These are phyloP conservation scores for Ramphastos sulfuratus DNA, from an alignment of 2,113 vertebrate species.

Conservation along the genomic window DNA sequence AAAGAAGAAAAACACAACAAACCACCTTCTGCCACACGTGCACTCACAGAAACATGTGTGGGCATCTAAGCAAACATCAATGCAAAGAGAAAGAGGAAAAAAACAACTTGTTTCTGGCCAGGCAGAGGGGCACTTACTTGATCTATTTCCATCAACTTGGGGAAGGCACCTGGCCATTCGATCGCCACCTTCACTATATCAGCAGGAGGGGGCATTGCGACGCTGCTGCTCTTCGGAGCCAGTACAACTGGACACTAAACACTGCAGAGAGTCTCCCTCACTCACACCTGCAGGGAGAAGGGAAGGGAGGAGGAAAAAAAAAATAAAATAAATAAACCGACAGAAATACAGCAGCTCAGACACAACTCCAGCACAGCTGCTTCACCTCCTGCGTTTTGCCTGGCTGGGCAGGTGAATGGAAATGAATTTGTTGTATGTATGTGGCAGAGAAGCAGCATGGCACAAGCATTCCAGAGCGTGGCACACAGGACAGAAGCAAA, in stretches of 20 bases:
- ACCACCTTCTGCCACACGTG: not conserved
- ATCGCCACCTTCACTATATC: constrained; percentile 99
- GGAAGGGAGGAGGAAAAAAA: not conserved
- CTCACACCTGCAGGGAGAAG: constrained; percentile 66
- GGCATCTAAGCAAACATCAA: not conserved
- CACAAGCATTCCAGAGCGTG: not conserved
- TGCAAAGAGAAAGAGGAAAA: not conserved
- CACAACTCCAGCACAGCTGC: not conserved
- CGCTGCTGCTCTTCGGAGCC: not conserved
- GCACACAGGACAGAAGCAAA: not conserved
- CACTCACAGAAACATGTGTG: not conserved
- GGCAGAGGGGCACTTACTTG: constrained; percentile 80
- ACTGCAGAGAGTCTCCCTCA: constrained; percentile 53
- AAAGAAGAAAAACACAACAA: too few relatives aligned
- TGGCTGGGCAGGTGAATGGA: constrained; percentile 27
- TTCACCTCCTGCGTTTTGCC: not conserved
- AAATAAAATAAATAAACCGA: not conserved
- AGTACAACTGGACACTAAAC: constrained; percentile 31
- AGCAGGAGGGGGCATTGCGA: constrained; percentile 91
- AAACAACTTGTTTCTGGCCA: not conserved
- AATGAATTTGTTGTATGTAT: not conserved
- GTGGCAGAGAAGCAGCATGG: not conserved
- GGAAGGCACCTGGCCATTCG: constrained; percentile 94
- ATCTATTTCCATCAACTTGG: constrained; percentile 98
- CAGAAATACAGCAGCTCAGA: constrained; percentile 5